Percentiles rank a stretch among this genome's conserved stretches.
Conservation (phyloP, 2,113 vertebrate species). For the Strigops habroptila region DNA sequence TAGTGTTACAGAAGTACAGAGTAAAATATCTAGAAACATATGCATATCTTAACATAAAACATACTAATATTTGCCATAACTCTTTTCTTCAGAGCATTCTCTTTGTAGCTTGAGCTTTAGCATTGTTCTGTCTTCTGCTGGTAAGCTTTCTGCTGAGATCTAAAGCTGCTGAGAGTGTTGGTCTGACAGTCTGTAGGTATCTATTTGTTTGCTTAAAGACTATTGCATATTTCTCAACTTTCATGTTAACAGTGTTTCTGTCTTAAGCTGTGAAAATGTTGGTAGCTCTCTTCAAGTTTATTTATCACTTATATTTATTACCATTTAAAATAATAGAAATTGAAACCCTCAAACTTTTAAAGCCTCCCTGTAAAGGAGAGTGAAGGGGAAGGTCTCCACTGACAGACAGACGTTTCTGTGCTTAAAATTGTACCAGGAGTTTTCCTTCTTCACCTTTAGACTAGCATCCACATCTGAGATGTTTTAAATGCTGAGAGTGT, state of each 20-base stretch:
- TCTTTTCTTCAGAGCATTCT: neutral
- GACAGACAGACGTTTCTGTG: neutral
- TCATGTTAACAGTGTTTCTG: neutral
- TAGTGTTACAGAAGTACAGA: neutral
- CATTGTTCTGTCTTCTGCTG: neutral
- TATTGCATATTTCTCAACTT: neutral
- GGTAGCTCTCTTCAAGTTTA: neutral
- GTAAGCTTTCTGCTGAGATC: neutral
- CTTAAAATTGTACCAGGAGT: neutral
- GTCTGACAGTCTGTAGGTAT: neutral
- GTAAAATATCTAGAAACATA: neutral
- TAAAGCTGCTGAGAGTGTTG: neutral
- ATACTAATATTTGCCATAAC: neutral
- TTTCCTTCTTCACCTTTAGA: neutral
- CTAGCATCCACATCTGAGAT: neutral
- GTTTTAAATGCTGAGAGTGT: neutral
- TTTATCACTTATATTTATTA: neutral
- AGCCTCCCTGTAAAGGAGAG: neutral
- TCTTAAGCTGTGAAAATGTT: neutral
- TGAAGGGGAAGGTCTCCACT: neutral
- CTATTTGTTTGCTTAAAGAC: neutral
- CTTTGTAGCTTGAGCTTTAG: neutral
- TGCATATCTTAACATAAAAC: neutral
- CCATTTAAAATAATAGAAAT: neutral
- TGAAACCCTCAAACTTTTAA: neutral